Base-by-base conservation (phyloP, 1,140 invertebrate genomes). In the Drosophila lini region DNA sequence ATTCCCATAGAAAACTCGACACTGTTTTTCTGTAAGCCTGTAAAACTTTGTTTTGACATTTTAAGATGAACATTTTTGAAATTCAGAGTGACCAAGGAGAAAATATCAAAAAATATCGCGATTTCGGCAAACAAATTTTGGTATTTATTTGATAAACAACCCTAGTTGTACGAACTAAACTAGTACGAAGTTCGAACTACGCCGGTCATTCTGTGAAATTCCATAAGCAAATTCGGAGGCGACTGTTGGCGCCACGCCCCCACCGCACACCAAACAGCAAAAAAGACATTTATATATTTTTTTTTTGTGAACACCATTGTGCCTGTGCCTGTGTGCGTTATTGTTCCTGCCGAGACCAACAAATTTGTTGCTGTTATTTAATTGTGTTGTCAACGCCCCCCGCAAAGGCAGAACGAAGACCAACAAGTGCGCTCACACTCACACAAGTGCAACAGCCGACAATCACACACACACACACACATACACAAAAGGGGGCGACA, bases 371-470 rank as follows among this genome's bases (percentile, higher is more conserved):
- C 48, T 52, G 31, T 52, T 52, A 34, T 34, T 52, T 19, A 34
- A 19, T 34, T 52, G 48, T 34, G 31, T 52, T 52, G 48, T 52
- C 48, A 52, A 52, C 48, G 48, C 48, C 48, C 48, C 48, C 48
- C 48, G 48, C 48, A 52, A 34, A 52, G 48, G 16, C 48, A 52
- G 50, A 36, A 15, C 34, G 82, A 88, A 88, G 76, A 82, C 82
- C 82, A 86, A 75, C 73, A 75, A 75, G 70, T 75, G 73, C 70
- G 40, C 67, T 45, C n/a, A 22, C 40, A 31, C 41, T 58, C 73
- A 58, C 32, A 74, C 32, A 41, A 36, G 11, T 42, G 41, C 4
- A 9, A 41, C 9, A 6, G 6, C 15, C 44, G 44, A 47, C 44
- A 47, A 47, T 47, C 44, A 61, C 34, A 60, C 36, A 61, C 16